phyloP scores from a whole-genome alignment of 2,888 invertebrate genomes.

The Baronia brevicornis region DNA sequence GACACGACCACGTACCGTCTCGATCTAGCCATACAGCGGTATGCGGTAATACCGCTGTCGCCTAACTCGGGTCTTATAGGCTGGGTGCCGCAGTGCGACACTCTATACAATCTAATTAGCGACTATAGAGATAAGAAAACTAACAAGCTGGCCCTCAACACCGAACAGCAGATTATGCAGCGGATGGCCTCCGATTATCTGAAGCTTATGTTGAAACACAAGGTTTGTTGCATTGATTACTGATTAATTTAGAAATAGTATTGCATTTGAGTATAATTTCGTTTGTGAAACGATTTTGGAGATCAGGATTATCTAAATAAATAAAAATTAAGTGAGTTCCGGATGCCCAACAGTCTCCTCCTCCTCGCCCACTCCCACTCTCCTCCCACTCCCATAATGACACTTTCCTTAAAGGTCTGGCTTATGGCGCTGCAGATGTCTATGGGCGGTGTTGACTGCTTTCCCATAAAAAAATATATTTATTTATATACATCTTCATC shows the following conservation, averaged over 20 bases:
- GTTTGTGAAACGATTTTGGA: too few species aligned
- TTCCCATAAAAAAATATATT: too few species aligned
- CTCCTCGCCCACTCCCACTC: too few species aligned
- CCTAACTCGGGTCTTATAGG: slow-evolving; percentile 98
- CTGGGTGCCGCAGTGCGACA: slow-evolving; percentile 99
- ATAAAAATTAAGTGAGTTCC: too few species aligned
- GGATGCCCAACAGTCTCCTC: too few species aligned
- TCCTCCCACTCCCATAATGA: too few species aligned
- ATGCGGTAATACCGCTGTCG: slow-evolving; percentile 97
- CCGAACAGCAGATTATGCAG: slow-evolving; percentile 98
- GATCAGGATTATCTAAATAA: too few species aligned
- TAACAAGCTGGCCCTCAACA: slow-evolving; percentile 89
- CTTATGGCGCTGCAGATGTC: too few species aligned
- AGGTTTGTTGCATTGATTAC: slow-evolving; percentile 70
- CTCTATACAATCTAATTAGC: slow-evolving; percentile 95
- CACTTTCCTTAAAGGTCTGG: too few species aligned
- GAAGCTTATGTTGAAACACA: slow-evolving; percentile 97
- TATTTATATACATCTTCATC: too few species aligned
- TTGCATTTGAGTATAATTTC: slow-evolving; percentile 3
- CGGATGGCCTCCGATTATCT: slow-evolving; percentile 98
- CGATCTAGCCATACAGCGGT: slow-evolving; percentile 88
- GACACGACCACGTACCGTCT: slow-evolving; percentile 96
- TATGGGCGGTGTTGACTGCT: too few species aligned
- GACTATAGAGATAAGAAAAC: slow-evolving; percentile 97
- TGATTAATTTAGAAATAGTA: background rate